phyloP scores from a whole-genome alignment of 1,140 invertebrate genomes.

The Pemphigus obesinymphae region DNA sequence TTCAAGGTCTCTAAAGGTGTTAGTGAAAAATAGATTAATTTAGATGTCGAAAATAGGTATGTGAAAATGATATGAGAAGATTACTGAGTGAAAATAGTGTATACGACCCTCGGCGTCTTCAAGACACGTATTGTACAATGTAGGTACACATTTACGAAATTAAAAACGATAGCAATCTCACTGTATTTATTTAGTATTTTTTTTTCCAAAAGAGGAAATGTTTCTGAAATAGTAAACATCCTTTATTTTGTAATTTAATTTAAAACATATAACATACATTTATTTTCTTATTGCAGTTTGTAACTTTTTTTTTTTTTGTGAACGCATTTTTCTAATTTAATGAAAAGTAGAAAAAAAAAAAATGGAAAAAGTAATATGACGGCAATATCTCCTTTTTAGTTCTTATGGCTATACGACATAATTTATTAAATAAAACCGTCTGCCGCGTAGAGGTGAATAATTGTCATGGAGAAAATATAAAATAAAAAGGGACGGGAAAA shows the following conservation, averaged over 20 bases:
- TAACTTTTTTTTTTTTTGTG: constrained; percentile 1
- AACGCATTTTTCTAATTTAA: constrained; percentile 40
- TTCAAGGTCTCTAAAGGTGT: too few species aligned
- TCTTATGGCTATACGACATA: background rate
- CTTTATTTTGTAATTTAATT: constrained; percentile 42
- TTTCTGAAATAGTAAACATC: constrained; percentile 20
- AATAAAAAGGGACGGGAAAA: background rate
- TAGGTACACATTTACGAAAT: constrained; percentile 24
- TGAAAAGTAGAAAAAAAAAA: constrained; percentile 24
- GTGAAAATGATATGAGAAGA: constrained; percentile 1
- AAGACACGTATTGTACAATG: too few species aligned
- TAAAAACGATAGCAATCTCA: constrained; percentile 33
- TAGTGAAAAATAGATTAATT: background rate
- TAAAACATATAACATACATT: constrained; percentile 38
- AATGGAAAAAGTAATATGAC: constrained; percentile 25
- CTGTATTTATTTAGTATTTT: constrained; percentile 35
- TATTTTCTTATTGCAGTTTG: constrained; percentile 37
- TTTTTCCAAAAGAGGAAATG: constrained; percentile 16
- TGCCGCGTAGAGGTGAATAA: constrained; percentile 37
- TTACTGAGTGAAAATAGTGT: background rate
- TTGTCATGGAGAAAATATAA: constrained; percentile 11
- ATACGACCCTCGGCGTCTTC: constrained; percentile 4
- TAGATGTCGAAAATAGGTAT: background rate
- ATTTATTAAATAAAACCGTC: constrained; percentile 39
- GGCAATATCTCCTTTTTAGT: constrained; percentile 36